Evolutionary conservation across 2,888 invertebrate species (phyloP).

Genomic region (Leucophenga maculata): DNA sequence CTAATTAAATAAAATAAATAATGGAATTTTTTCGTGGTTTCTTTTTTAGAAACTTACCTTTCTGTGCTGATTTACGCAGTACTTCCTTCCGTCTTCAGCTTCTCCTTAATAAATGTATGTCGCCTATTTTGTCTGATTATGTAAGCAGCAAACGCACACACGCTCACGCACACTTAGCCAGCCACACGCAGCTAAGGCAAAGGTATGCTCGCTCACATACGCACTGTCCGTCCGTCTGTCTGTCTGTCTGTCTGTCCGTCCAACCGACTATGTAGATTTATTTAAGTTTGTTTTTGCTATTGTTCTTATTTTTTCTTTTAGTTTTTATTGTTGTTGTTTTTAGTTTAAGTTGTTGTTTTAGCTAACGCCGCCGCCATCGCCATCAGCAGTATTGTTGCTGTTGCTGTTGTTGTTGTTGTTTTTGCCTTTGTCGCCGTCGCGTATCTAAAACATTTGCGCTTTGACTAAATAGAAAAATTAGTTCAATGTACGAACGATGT

Average conservation of each 20-base stretch:
- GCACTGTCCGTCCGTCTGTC: neutral
- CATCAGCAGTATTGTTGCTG: constrained; percentile 37
- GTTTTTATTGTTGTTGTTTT: constrained; percentile 28
- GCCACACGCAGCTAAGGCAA: neutral
- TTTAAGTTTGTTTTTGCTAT: constrained; percentile 2
- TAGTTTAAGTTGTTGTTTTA: constrained; percentile 29
- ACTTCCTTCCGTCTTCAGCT: neutral
- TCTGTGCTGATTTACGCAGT: no score
- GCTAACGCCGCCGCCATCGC: constrained; percentile 1
- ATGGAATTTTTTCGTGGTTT: neutral
- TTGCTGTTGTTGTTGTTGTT: constrained; percentile 25
- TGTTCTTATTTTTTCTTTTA: constrained; percentile 27
- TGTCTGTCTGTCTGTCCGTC: neutral
- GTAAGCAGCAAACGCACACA: constrained; percentile 9
- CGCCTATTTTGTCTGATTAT: constrained; percentile 9
- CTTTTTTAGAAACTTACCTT: neutral
- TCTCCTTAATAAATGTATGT: neutral
- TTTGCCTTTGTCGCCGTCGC: constrained; percentile 46
- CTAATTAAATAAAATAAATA: no score
- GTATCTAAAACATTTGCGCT: constrained; percentile 66
- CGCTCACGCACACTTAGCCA: neutral
- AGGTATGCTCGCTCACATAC: neutral
- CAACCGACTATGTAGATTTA: neutral
- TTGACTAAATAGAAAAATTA: constrained; percentile 62
- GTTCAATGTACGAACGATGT: constrained; percentile 57